A percentile compares a stretch with the other conserved stretches of the same genome.
Evolutionary conservation across 2,888 invertebrate genomes (phyloP).

Genomic region (Rugalucina vietnamica): DNA sequence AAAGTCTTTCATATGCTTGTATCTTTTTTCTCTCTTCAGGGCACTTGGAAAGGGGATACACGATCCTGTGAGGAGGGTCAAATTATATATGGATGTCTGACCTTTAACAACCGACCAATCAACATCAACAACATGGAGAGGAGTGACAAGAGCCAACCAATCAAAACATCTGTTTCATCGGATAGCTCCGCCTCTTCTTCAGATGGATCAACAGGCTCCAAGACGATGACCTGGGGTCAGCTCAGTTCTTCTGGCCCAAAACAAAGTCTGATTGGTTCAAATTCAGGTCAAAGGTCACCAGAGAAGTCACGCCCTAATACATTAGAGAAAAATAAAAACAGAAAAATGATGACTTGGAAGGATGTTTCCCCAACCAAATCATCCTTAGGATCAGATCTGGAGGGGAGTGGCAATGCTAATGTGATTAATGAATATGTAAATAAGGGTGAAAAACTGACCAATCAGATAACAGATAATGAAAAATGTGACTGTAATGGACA

Average conservation of each 20-base stretch:
- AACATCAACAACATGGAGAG: slow-evolving; percentile 60
- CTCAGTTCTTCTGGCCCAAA: slow-evolving; percentile 48
- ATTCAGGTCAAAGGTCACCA: slow-evolving; percentile 36
- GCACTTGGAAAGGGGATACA: slow-evolving; percentile 59
- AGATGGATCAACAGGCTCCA: slow-evolving; percentile 54
- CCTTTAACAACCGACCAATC: slow-evolving; percentile 61
- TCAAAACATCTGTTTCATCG: slow-evolving; percentile 54
- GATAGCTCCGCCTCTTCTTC: slow-evolving; percentile 40
- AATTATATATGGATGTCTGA: slow-evolving; percentile 47
- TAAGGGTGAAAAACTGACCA: slow-evolving; percentile 63
- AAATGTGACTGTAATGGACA: slow-evolving; percentile 60
- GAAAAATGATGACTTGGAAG: slow-evolving; percentile 68
- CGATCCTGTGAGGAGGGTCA: slow-evolving; percentile 59
- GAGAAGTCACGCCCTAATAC: slow-evolving; percentile 39
- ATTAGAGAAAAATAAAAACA: slow-evolving; percentile 43
- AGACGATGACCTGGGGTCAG: slow-evolving; percentile 59
- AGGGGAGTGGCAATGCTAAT: slow-evolving; percentile 10
- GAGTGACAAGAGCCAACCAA: slow-evolving; percentile 38
- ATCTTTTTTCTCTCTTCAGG: slow-evolving; percentile 46
- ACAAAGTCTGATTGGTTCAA: slow-evolving; percentile 22
- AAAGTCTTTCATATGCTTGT: neutral
- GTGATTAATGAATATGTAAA: slow-evolving; percentile 68
- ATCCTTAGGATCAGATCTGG: slow-evolving; percentile 30
- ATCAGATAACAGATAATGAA: slow-evolving; percentile 56
- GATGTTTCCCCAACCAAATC: slow-evolving; percentile 73